Evolutionary conservation across 1,140 invertebrate species (phyloP).

Genomic region (Eupeodes corollae): DNA sequence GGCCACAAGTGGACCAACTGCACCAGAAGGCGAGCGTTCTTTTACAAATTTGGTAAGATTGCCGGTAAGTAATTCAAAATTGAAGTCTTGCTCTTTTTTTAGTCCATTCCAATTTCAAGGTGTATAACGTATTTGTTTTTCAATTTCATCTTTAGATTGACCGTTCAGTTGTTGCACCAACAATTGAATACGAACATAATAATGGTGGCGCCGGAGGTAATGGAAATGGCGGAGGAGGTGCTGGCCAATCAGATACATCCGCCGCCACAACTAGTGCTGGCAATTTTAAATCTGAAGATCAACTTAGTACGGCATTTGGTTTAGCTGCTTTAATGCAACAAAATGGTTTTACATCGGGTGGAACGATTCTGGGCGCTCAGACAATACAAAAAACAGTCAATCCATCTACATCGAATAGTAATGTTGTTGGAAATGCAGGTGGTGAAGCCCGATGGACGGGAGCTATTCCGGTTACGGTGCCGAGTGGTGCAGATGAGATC

Average conservation of each 20-base stretch:
- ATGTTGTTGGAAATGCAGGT: conserved; percentile 10
- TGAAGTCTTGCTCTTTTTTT: conserved; percentile 1
- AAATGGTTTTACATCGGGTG: conserved; percentile 51
- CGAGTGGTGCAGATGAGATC: conserved; percentile 13
- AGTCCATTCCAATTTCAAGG: too few relatives aligned
- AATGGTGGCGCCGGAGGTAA: conserved; percentile 18
- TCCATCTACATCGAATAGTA: conserved; percentile 12
- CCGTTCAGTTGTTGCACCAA: conserved; percentile 28
- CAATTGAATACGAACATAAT: conserved; percentile 31
- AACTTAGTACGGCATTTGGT: conserved; percentile 53
- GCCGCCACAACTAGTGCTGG: conserved; percentile 14
- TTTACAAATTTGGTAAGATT: conserved; percentile 35
- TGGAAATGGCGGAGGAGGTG: conserved; percentile 15
- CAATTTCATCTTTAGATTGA: conserved; percentile 23
- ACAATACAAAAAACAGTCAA: conserved; percentile 31
- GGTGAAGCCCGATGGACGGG: conserved; percentile 36
- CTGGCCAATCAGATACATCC: conserved; percentile 19
- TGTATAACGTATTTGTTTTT: conserved; percentile 18
- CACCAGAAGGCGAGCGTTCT: conserved; percentile 35
- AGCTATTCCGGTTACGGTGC: conserved; percentile 11
- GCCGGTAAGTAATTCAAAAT: background rate
- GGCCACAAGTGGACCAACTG: conserved; percentile 35
- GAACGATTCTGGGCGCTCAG: conserved; percentile 43
- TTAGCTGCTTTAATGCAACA: conserved; percentile 59
- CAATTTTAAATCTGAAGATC: conserved; percentile 50